A percentile compares a stretch with the other conserved stretches of the same genome.
phyloP scores from a whole-genome alignment of 35 echinoderm and acorn worm species.

The Holothuria glaberrima region DNA sequence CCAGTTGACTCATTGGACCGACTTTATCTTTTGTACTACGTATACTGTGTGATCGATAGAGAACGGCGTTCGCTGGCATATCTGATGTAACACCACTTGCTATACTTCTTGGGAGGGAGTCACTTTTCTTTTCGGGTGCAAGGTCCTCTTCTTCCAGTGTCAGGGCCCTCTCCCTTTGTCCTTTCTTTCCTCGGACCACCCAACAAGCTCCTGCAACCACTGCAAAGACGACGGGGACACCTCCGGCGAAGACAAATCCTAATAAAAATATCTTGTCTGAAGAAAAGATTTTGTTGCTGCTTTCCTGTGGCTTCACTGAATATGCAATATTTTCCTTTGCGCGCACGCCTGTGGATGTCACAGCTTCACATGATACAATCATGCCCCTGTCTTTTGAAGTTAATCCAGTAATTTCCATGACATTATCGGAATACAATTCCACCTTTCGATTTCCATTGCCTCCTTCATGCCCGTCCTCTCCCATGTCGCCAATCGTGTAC shows the following conservation, averaged over 20 bases:
- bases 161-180: slow-evolving; percentile 5
- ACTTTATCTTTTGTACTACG: slow-evolving; percentile 41
- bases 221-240: slow-evolving; percentile 15
- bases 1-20: slow-evolving; percentile 25
- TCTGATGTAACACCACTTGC: slow-evolving; percentile 38
- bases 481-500: background rate
- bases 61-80: slow-evolving; percentile 26
- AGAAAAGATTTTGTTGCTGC: background rate
- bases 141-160: slow-evolving; percentile 37
- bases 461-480: background rate
- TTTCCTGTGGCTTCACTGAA: background rate
- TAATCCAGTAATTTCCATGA: slow-evolving; percentile 6
- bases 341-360: background rate
- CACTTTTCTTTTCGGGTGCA: background rate
- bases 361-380: slow-evolving; percentile 35
- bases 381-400: slow-evolving; percentile 18
- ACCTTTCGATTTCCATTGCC: background rate
- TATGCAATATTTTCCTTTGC: background rate
- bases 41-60: slow-evolving; percentile 2
- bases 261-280: slow-evolving; percentile 40
- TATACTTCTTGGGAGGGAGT: slow-evolving; percentile 17
- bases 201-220: slow-evolving; percentile 19
- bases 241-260: slow-evolving; percentile 31
- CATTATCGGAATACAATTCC: slow-evolving; percentile 17
- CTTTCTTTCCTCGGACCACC: slow-evolving; percentile 11